A percentile compares a stretch with the other conserved stretches of the same genome.
These are phyloP conservation scores for Fragum fragum DNA, from an alignment of 2,888 invertebrate genomes.

Conservation along the genomic window DNA sequence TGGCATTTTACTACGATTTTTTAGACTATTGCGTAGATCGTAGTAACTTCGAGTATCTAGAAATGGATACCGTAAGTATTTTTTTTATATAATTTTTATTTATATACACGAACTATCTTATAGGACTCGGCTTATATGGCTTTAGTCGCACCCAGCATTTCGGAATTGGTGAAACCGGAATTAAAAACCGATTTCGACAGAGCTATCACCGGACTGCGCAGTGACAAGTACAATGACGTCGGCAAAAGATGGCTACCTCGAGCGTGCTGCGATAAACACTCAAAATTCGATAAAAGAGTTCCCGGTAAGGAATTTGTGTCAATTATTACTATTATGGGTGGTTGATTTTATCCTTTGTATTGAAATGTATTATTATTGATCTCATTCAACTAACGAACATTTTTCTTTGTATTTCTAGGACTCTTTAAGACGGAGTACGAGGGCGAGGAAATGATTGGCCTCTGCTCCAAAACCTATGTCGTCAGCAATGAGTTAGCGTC, in stretches of 20 bases:
- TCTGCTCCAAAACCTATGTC: too few relatives aligned
- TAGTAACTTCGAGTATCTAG: background rate
- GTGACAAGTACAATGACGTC: background rate
- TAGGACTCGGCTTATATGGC: slow-evolving; percentile 34
- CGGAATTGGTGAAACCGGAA: slow-evolving; percentile 34
- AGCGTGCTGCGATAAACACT: too few relatives aligned
- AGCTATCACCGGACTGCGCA: background rate
- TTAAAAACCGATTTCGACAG: too few relatives aligned
- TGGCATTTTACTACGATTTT: slow-evolving; percentile 2
- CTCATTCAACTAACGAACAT: too few relatives aligned
- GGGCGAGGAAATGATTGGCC: too few relatives aligned
- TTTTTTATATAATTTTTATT: background rate
- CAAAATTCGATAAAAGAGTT: too few relatives aligned
- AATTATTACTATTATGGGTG: too few relatives aligned
- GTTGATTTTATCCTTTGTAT: background rate
- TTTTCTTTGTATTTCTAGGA: background rate
- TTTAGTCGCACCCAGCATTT: slow-evolving; percentile 29
- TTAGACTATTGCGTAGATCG: background rate
- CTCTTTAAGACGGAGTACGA: too few relatives aligned
- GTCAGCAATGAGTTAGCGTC: too few relatives aligned
- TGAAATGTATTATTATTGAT: too few relatives aligned
- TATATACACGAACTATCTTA: too few relatives aligned
- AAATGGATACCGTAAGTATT: slow-evolving; percentile 5
- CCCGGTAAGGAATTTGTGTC: too few relatives aligned
- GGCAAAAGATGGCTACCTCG: background rate